Percentiles rank a stretch among this genome's conserved stretches.
Conservation (phyloP, 2,888 invertebrate species). For the Prosapia bicincta region DNA sequence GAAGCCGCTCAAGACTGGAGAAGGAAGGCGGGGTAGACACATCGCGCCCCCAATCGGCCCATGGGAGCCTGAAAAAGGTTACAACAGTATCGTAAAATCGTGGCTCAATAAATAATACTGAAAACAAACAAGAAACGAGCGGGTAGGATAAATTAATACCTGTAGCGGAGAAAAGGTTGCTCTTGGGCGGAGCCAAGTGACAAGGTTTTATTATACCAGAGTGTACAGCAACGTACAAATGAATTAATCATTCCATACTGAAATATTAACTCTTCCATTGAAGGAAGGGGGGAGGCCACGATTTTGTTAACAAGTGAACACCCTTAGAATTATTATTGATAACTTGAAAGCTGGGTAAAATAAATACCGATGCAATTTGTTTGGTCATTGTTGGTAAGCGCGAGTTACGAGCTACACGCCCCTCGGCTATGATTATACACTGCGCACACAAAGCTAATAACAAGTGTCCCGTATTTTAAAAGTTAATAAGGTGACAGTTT, state of each 20-base stretch:
- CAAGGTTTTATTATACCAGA: neutral
- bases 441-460: neutral
- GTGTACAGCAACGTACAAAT: neutral
- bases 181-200: neutral
- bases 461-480: neutral
- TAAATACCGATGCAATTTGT: neutral
- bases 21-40: neutral
- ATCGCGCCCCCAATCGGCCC: slow-evolving; percentile 7
- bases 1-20: neutral
- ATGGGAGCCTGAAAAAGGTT: slow-evolving; percentile 14
- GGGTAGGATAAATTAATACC: neutral
- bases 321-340: neutral
- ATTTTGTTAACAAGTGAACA: neutral
- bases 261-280: neutral
- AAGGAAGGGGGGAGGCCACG: neutral
- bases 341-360: neutral
- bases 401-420: neutral
- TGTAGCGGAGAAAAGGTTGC: neutral
- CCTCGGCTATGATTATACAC: neutral
- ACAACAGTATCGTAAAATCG: slow-evolving; percentile 18
- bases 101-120: slow-evolving; percentile 27
- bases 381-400: no score
- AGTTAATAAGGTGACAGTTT: neutral
- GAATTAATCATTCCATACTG: neutral
- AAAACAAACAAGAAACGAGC: slow-evolving; percentile 24